Evolutionary conservation across 2,888 invertebrate species (phyloP), one percentile per base, ranked within the genome.

Genomic region (Asteroscopus sphinx): DNA sequence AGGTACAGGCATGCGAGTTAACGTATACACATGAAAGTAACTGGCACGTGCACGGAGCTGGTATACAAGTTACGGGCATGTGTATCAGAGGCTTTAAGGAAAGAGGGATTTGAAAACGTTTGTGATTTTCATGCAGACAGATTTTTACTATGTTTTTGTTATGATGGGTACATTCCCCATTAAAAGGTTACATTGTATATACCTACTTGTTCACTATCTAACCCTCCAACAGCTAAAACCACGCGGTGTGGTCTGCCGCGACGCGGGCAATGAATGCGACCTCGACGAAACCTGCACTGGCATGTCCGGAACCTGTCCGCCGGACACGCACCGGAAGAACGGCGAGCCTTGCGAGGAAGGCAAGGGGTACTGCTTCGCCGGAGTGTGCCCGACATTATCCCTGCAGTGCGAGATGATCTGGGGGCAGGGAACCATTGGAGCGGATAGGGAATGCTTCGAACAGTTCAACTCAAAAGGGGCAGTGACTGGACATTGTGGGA

Each of bases 381-480:
- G 99, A 1, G 95, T 97, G 63, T 99, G 99, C 85, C 98, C 99
- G 21, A 98, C 98, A 15, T 92, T 98, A 57, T 95, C 96, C 64
- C 90, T 96, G 36, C 99, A 99, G 89, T 99, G 99, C 87, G 97
- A 97, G 85, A 95, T 96, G 70, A 97, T 99, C 76, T 99, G 99
- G 99, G 99, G 99, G 17, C 96, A 96, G 75, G 97, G 97, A 9
- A 97, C 98, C 0, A 92, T 95, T 40, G 96, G 97, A 0, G 98
- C 97, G 2, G 98, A 98, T 84, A 95, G 95, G 66, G 96, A 97
- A 80, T 99, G 99, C 93, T 99, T 97, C 90, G 98, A 98, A 67
- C 97, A 98, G 90, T 99, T 98, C 94, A 99, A 99, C 90, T 97
- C 98, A 0, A 98, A 99, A 83, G 99, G 99, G 9, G 97, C 98